Percentiles rank a stretch among this genome's conserved stretches.
phyloP scores from a whole-genome alignment of 2,888 invertebrate species.

The Cartodere bifasciata region DNA sequence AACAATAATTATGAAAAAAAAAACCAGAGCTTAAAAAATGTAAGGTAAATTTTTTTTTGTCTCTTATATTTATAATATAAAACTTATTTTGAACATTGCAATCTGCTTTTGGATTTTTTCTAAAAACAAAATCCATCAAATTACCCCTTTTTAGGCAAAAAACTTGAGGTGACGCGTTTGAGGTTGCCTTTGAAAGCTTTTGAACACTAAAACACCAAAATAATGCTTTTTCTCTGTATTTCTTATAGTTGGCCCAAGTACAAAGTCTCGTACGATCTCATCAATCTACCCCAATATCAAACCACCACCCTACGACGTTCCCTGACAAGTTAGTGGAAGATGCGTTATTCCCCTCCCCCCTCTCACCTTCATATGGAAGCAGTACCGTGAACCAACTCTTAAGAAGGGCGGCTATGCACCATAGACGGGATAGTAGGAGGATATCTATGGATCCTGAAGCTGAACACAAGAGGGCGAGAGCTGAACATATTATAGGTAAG shows the following conservation, averaged over 20 bases:
- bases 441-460: conserved; percentile 53
- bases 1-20: too few species aligned
- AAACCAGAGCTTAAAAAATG: too few species aligned
- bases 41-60: too few species aligned
- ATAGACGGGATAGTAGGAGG: conserved; percentile 43
- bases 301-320: conserved; percentile 32
- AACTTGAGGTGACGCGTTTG: too few species aligned
- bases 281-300: conserved; percentile 33
- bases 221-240: too few species aligned
- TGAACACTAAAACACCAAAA: too few species aligned
- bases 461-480: conserved; percentile 46
- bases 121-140: too few species aligned
- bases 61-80: too few species aligned
- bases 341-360: conserved; percentile 43
- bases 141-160: too few species aligned
- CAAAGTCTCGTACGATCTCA: conserved; percentile 50
- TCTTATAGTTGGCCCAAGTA: conserved; percentile 48
- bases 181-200: too few species aligned
- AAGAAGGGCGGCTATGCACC: conserved; percentile 36
- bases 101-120: too few species aligned
- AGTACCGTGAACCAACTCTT: conserved; percentile 55
- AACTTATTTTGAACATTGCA: too few species aligned
- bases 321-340: conserved; percentile 40
- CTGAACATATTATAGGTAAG: conserved; percentile 32
- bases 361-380: conserved; percentile 39